These are phyloP conservation scores for Lynx canadensis DNA, from an alignment of 2,113 vertebrate species.

Conservation along the genomic window DNA sequence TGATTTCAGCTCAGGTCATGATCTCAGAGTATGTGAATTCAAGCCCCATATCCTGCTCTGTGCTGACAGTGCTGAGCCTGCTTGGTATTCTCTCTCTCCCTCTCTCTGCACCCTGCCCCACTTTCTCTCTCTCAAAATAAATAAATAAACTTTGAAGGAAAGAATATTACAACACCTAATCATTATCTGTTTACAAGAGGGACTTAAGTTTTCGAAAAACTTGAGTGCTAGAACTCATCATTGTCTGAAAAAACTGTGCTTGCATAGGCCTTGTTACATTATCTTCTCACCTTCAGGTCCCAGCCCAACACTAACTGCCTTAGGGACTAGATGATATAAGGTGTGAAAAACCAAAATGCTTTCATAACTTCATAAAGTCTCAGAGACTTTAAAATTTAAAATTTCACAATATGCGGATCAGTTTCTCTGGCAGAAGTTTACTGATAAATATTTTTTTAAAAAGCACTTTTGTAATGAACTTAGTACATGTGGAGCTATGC, in stretches of 20 bases:
- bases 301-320: neutral
- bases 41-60: too few relatives aligned
- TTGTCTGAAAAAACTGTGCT: neutral
- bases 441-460: neutral
- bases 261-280: neutral
- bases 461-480: slow-evolving; percentile 9
- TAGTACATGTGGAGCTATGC: neutral
- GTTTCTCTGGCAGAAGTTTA: neutral
- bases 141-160: neutral
- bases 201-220: neutral
- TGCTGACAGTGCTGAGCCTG: too few relatives aligned
- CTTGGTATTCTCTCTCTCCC: too few relatives aligned
- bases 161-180: neutral
- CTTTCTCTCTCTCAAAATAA: too few relatives aligned
- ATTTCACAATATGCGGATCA: neutral
- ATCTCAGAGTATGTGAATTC: too few relatives aligned
- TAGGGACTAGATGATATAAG: neutral
- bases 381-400: slow-evolving; percentile 7
- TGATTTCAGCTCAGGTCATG: too few relatives aligned
- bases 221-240: neutral
- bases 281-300: neutral
- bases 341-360: neutral
- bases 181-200: neutral
- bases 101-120: too few relatives aligned
- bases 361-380: neutral